Conservation (phyloP, 2,888 invertebrate species). For the Amphipoea oculea region DNA sequence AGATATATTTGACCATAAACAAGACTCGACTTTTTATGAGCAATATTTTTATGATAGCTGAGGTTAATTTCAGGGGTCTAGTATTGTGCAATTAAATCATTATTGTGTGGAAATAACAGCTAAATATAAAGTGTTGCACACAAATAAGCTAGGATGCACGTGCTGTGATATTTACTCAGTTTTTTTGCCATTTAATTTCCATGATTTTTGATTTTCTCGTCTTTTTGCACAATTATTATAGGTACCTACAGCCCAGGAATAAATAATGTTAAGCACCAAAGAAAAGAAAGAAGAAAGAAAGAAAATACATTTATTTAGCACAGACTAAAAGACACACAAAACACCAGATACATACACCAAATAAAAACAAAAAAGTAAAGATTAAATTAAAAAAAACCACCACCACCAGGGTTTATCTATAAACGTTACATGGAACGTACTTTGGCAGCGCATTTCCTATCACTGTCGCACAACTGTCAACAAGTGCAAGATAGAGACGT, state of each 20-base stretch:
- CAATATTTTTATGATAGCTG: conserved; percentile 1
- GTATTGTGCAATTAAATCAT: background rate
- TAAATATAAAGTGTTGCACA: background rate
- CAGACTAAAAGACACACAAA: too few relatives aligned
- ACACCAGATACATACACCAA: too few relatives aligned
- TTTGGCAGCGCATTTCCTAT: background rate
- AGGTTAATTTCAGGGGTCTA: conserved; percentile 4
- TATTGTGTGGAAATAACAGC: background rate
- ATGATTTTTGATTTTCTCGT: background rate
- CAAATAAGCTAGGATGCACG: background rate
- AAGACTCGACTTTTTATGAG: background rate
- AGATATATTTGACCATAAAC: background rate
- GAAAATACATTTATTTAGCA: too few relatives aligned
- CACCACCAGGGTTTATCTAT: background rate
- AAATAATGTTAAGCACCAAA: background rate
- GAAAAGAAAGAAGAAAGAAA: too few relatives aligned
- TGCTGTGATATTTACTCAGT: background rate
- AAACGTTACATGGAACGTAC: background rate
- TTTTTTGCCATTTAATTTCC: background rate
- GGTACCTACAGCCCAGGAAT: background rate
- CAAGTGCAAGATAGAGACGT: background rate
- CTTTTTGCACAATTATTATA: background rate
- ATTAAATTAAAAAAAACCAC: too few relatives aligned
- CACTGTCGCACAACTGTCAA: background rate
- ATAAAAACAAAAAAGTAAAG: too few relatives aligned